Percentiles rank a stretch among this genome's conserved stretches.
phyloP scores from a whole-genome alignment of 2,888 invertebrate species.

The Allacma fusca region DNA sequence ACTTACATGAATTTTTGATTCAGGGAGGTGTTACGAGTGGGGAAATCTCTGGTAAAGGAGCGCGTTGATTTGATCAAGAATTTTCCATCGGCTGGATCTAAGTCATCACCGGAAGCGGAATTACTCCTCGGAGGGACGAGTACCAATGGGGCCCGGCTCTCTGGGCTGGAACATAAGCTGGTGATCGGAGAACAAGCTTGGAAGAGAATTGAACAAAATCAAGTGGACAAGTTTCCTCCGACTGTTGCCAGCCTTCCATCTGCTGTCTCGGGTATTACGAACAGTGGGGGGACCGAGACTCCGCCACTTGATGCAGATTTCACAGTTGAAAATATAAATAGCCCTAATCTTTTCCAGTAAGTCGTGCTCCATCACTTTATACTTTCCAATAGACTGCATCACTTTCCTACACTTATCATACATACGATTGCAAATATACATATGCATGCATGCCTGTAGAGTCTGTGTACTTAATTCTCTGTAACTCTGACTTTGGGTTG shows the following conservation, averaged over 20 bases:
- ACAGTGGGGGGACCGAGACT: background rate
- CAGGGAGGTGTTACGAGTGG: conserved; percentile 63
- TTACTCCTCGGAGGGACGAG: conserved; percentile 50
- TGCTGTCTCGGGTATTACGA: background rate
- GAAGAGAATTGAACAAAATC: conserved; percentile 51
- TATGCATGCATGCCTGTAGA: too few relatives aligned
- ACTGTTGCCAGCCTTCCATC: background rate
- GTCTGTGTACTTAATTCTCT: too few relatives aligned
- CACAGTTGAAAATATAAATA: conserved; percentile 42
- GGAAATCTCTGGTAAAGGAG: conserved; percentile 63
- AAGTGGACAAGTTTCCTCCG: conserved; percentile 18
- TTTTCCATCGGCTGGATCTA: conserved; percentile 53
- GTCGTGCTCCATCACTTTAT: too few relatives aligned
- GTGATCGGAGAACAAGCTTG: conserved; percentile 58
- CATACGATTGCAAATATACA: too few relatives aligned
- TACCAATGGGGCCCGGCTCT: conserved; percentile 55
- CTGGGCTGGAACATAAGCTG: conserved; percentile 60
- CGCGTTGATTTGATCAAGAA: conserved; percentile 63
- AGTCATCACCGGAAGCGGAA: conserved; percentile 45
- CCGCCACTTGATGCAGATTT: conserved; percentile 30
- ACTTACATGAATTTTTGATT: conserved; percentile 17
- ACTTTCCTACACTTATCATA: background rate
- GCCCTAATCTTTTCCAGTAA: conserved; percentile 55
- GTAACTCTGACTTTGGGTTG: too few relatives aligned
- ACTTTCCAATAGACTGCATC: too few relatives aligned